Conservation (phyloP, 2,797 vertebrate genomes). For the Onychomys arenicola region DNA sequence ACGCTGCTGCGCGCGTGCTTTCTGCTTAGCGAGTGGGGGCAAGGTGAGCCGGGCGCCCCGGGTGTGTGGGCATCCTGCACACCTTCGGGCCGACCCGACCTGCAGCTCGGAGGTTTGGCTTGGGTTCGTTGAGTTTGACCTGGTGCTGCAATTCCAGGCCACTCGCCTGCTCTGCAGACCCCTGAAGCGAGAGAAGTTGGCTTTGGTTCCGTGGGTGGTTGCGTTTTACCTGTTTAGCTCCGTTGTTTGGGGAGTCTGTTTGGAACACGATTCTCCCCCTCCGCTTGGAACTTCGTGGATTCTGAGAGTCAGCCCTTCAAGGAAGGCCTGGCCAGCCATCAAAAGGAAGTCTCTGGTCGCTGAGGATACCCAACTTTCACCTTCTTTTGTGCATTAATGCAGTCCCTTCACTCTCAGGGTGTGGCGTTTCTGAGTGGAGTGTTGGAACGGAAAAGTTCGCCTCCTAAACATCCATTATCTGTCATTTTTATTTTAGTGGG, state of each 20-base stretch:
- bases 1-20: neutral
- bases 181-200: conserved; percentile 42
- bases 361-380: neutral
- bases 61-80: conserved; percentile 1
- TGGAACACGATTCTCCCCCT: conserved; percentile 13
- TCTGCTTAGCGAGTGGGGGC: neutral
- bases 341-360: conserved; percentile 25
- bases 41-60: neutral
- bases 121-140: neutral
- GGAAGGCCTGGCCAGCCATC: neutral
- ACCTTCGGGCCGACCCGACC: neutral
- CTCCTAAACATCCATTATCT: conserved; percentile 16
- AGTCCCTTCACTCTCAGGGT: neutral
- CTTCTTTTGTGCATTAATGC: conserved; percentile 45
- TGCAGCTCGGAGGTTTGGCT: neutral
- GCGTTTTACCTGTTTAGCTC: conserved; percentile 41
- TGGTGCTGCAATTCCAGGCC: conserved; percentile 17
- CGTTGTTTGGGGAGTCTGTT: conserved; percentile 36
- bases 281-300: neutral
- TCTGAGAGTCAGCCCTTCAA: conserved; percentile 38
- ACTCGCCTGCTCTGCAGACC: neutral
- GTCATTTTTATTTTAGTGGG: neutral
- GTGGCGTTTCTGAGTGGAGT: conserved; percentile 15
- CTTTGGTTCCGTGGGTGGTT: conserved; percentile 39
- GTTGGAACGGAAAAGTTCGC: neutral